Evolutionary conservation across 2,797 vertebrate genomes (phyloP).

Genomic region (Propithecus perrieri): DNA sequence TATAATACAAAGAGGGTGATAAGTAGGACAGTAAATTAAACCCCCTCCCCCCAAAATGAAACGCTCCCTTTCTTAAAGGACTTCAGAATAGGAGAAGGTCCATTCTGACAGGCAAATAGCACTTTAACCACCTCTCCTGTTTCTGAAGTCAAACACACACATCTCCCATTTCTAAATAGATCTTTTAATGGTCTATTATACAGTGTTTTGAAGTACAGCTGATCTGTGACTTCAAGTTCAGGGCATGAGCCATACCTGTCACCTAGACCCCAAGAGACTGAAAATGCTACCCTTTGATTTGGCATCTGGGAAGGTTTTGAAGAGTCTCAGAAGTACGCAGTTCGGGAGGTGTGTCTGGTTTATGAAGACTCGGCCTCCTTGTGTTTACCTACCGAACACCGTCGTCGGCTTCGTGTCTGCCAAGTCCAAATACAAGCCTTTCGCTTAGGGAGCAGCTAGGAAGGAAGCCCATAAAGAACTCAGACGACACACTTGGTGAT

Average conservation of each 20-base stretch:
- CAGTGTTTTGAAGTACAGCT: neutral
- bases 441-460: neutral
- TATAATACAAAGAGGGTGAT: neutral
- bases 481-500: neutral
- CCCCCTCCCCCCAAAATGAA: neutral
- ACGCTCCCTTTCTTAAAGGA: neutral
- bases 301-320: neutral
- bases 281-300: constrained; percentile 14
- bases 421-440: neutral
- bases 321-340: neutral
- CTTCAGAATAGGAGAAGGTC: neutral
- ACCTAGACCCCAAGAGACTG: neutral
- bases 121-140: too few relatives aligned
- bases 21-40: neutral
- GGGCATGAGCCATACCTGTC: neutral
- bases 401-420: neutral
- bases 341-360: neutral
- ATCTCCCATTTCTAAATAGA: neutral
- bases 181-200: neutral
- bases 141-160: neutral
- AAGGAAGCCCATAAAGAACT: neutral
- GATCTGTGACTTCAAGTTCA: neutral
- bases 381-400: neutral
- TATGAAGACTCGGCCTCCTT: neutral
- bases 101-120: neutral